Evolutionary conservation across 2,797 vertebrate species (phyloP).

Genomic region (Periophthalmus magnuspinnatus): DNA sequence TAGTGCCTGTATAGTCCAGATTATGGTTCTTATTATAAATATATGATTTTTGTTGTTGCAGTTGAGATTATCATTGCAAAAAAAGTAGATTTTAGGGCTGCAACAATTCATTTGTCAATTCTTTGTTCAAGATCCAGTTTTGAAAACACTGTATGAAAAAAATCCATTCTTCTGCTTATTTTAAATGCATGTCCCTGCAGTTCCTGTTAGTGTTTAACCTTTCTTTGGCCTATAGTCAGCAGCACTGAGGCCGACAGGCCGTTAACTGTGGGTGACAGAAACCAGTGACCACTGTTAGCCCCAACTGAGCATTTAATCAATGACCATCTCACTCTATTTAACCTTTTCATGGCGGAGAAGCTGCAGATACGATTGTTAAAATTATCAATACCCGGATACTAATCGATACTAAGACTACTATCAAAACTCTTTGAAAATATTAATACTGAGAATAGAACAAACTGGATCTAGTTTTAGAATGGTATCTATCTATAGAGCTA

Average conservation of each 20-base stretch:
- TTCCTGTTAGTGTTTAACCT: too few species aligned
- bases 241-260: constrained; percentile 5
- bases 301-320: constrained; percentile 46
- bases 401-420: neutral
- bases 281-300: constrained; percentile 41
- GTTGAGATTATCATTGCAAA: too few species aligned
- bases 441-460: too few species aligned
- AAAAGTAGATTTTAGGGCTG: too few species aligned
- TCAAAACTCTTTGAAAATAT: neutral
- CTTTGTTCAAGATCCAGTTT: constrained; percentile 1
- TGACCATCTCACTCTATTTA: constrained; percentile 41
- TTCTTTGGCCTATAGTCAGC: neutral
- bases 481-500: too few species aligned
- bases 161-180: too few species aligned
- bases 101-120: too few species aligned
- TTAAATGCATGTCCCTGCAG: too few species aligned
- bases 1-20: too few species aligned
- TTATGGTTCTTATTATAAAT: too few species aligned
- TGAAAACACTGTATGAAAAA: constrained; percentile 15
- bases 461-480: too few species aligned
- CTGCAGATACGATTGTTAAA: neutral
- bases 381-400: neutral
- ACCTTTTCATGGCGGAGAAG: constrained; percentile 42
- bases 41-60: too few species aligned
- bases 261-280: constrained; percentile 45